These are phyloP conservation scores for Megalonaias nervosa DNA, from an alignment of 1,140 invertebrate species.

Conservation along the genomic window DNA sequence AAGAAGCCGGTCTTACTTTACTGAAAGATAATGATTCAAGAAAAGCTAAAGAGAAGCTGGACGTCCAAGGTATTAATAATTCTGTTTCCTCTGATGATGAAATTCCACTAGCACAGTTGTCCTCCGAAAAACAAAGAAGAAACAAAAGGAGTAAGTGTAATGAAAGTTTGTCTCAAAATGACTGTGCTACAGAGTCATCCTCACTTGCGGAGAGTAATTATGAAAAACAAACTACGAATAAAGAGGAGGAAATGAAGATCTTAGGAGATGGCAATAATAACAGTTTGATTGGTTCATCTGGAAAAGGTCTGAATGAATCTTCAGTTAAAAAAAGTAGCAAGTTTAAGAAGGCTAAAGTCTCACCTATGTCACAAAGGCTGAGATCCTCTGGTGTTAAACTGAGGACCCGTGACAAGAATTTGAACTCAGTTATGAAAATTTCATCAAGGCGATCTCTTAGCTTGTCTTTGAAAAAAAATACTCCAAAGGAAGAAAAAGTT, in stretches of 20 bases:
- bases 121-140: not conserved
- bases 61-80: not conserved
- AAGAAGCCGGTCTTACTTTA: not conserved
- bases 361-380: conserved; percentile 27
- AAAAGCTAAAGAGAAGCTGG: not conserved
- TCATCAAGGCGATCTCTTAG: not conserved
- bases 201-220: not conserved
- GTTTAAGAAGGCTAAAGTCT: conserved; percentile 5
- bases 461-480: not conserved
- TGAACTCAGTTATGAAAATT: too few species aligned
- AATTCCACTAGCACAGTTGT: not conserved
- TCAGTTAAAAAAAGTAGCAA: not conserved
- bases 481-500: not conserved
- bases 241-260: not conserved
- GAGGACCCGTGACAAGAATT: conserved; percentile 21
- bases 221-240: not conserved
- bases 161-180: not conserved
- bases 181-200: not conserved
- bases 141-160: not conserved
- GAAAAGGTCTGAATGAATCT: not conserved
- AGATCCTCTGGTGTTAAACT: conserved; percentile 17
- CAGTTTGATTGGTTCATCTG: not conserved
- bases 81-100: not conserved
- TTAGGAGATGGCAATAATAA: not conserved
- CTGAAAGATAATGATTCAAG: conserved; percentile 1